phyloP scores from a whole-genome alignment of 2,113 vertebrate genomes.

The Grammomys dolichurus region DNA sequence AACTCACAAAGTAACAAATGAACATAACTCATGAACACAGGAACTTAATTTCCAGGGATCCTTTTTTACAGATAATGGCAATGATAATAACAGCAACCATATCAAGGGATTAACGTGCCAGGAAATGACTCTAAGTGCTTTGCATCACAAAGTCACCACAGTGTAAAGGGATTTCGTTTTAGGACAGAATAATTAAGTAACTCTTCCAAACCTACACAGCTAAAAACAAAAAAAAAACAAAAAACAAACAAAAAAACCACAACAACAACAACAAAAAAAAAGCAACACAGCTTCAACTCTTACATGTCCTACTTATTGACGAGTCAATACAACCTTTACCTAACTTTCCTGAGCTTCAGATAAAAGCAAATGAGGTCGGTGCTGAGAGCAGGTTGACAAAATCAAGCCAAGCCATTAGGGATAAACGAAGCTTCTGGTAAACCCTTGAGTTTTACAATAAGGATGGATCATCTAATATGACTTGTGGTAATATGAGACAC shows the following conservation, averaged over 20 bases:
- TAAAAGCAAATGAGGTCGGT: background rate
- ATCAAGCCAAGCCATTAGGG: background rate
- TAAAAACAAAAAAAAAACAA: background rate
- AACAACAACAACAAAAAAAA: background rate
- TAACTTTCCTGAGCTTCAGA: slow-evolving; percentile 5
- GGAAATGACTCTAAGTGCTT: background rate
- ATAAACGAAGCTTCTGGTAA: background rate
- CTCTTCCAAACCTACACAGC: slow-evolving; percentile 2
- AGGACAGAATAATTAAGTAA: slow-evolving; percentile 12
- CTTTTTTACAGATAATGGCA: background rate
- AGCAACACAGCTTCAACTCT: background rate
- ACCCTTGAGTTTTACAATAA: background rate
- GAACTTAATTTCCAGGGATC: slow-evolving; percentile 10
- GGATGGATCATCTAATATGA: background rate
- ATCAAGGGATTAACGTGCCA: background rate
- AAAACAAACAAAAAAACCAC: background rate
- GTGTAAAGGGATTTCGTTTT: slow-evolving; percentile 24
- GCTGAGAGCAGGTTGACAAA: background rate
- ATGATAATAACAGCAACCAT: background rate
- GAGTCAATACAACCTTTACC: background rate
- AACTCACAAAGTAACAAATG: slow-evolving; percentile 43
- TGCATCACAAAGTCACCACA: background rate
- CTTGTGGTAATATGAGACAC: background rate
- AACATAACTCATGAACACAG: background rate
- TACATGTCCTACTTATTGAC: background rate